Conservation (phyloP, 2,888 invertebrate species). For the Argyresthia goedartella region DNA sequence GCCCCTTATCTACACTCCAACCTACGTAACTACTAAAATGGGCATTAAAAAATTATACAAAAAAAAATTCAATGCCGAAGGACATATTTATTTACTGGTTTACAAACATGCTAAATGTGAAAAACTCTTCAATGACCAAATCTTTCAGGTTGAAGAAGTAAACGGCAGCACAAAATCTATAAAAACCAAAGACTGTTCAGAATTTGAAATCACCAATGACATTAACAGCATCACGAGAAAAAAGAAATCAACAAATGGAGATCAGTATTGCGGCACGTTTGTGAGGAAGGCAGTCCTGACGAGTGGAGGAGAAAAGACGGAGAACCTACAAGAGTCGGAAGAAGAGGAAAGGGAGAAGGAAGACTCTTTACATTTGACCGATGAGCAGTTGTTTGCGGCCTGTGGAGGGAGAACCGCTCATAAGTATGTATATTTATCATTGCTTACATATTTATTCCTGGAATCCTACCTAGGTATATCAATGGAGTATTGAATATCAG, state of each 20-base stretch:
- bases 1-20: no score
- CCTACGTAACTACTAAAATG: no score
- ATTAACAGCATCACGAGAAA: conserved; percentile 47
- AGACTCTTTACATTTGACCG: conserved; percentile 66
- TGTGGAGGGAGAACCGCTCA: conserved; percentile 89
- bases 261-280: conserved; percentile 46
- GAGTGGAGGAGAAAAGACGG: conserved; percentile 33
- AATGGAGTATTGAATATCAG: no score
- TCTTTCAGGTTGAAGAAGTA: conserved; percentile 41
- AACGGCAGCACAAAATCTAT: conserved; percentile 56
- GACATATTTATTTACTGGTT: no score
- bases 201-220: conserved; percentile 46
- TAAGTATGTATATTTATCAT: conserved; percentile 70
- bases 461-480: not conserved
- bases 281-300: conserved; percentile 44
- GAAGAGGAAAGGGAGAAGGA: conserved; percentile 24
- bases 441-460: not conserved
- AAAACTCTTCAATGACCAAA: not conserved
- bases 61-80: no score
- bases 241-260: conserved; percentile 18
- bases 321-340: conserved; percentile 31
- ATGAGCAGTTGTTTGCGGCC: conserved; percentile 83
- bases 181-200: conserved; percentile 30
- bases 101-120: no score
- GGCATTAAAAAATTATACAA: no score